phyloP scores from a whole-genome alignment of 2,888 invertebrate species.

The Galerucella calmariensis region DNA sequence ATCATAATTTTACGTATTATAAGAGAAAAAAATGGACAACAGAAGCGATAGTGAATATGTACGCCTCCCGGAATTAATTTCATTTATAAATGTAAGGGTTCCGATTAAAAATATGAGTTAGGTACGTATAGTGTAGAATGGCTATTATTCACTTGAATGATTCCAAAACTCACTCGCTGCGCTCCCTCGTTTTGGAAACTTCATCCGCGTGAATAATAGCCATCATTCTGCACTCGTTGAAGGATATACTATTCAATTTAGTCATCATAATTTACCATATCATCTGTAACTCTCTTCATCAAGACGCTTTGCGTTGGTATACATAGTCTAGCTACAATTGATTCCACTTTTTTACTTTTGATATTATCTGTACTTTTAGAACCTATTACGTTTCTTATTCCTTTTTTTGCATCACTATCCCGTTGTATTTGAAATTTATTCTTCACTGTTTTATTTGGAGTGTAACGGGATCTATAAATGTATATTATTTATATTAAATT shows the following conservation, averaged over 20 bases:
- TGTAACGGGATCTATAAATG: slow-evolving; percentile 1
- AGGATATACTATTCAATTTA: neutral
- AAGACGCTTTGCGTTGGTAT: slow-evolving; percentile 39
- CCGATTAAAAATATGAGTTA: no score
- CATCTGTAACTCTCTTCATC: slow-evolving; percentile 15
- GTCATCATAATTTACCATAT: slow-evolving; percentile 10
- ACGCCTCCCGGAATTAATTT: no score
- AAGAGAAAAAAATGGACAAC: no score
- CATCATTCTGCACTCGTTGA: no score
- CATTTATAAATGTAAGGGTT: no score
- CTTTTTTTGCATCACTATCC: neutral
- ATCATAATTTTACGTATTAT: no score
- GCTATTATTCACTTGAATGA: no score
- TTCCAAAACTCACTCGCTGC: no score
- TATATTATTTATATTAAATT: neutral
- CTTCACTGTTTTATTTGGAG: neutral
- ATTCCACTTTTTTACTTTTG: slow-evolving; percentile 25
- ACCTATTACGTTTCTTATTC: neutral
- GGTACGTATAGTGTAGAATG: no score
- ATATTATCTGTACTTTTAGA: neutral
- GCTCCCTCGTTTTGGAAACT: no score
- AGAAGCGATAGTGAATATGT: no score
- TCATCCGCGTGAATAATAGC: no score
- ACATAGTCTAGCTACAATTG: slow-evolving; percentile 30
- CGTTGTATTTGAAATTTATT: neutral